A percentile compares a stretch with the other conserved stretches of the same genome.
These are phyloP conservation scores for Hipposideros armiger DNA, from an alignment of 2,113 vertebrate genomes.

Conservation along the genomic window DNA sequence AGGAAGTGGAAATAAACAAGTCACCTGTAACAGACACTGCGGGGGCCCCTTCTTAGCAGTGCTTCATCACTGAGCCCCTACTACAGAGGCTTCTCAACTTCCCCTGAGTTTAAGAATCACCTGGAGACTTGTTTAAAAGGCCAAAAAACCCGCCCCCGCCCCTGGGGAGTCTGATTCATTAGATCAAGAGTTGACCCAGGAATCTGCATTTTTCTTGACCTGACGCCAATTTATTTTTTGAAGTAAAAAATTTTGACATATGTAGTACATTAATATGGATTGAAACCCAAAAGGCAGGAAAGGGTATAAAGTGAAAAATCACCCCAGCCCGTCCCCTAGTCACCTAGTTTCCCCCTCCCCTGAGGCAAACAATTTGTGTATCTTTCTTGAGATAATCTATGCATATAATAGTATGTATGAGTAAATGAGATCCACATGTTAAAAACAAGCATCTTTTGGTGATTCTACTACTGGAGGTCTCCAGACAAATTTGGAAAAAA, in stretches of 20 bases:
- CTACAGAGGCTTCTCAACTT: not conserved
- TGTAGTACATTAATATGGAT: not conserved
- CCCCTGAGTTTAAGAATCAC: not conserved
- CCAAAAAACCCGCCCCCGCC: not conserved
- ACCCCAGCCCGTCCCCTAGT: not conserved
- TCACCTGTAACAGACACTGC: not conserved
- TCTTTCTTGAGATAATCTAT: conserved; percentile 48
- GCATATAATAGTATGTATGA: not conserved
- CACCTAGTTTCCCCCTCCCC: not conserved
- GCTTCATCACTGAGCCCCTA: not conserved
- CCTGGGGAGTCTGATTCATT: not conserved
- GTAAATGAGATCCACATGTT: not conserved
- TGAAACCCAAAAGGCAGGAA: conserved; percentile 44
- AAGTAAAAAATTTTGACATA: not conserved
- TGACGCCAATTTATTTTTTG: conserved; percentile 4
- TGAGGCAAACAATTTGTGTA: not conserved
- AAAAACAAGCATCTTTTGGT: not conserved
- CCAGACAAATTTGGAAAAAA: conserved; percentile 26
- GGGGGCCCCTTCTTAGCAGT: not conserved
- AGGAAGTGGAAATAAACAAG: not conserved
- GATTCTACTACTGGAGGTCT: not conserved
- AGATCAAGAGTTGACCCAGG: not conserved
- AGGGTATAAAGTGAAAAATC: conserved; percentile 31
- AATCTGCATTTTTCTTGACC: conserved; percentile 50
- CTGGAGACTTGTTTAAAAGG: conserved; percentile 40